Evolutionary conservation across 2,113 vertebrate genomes (phyloP), one percentile per base, ranked within the genome.

Genomic region (Thamnophis sirtalis): DNA sequence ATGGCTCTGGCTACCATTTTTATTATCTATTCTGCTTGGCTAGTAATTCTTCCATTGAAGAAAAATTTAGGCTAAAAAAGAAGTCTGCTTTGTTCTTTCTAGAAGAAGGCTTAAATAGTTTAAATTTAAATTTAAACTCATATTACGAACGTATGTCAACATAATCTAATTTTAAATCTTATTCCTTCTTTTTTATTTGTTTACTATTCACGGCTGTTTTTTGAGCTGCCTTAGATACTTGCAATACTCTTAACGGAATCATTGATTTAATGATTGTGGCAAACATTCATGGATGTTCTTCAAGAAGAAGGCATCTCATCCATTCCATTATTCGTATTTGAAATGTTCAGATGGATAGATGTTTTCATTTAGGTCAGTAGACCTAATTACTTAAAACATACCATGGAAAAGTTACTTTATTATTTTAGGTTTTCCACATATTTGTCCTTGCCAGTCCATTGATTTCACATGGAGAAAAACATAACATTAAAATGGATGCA

Each of bases 201-300:
- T 43, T 33, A 53, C 22, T 50, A 0, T 68, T 94, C 87, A 50
- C 89, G 43, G 91, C 73, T 91, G 24, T 50, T 80, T n/a, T 89
- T 86, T 60, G 92, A 88, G 0, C 3, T 88, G 54, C 5, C 84
- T 49, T 92, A 58, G 24, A 48, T 2, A 5, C 87, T 95, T 95
- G 80, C 5, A 51, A 85, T 92, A 87, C 38, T 0, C 24, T 0
- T 22, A 91, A 1, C 4, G 3, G 38, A 92, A 26, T 24, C 50
- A 17, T 21, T 88, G 48, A 17, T 6, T 0, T 87, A 86, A 94
- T 91, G 90, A 21, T 43, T 48, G 0, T 38, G 51, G 0, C 6
- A 86, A 13, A 33, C 38, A 24, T 93, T 1, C 9, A 38, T 89
- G 84, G 85, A 38, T 89, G 91, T 11, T 84, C 55, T 90, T 55